phyloP scores from a whole-genome alignment of 2,888 invertebrate species.

The Stictocephala bisonia region DNA sequence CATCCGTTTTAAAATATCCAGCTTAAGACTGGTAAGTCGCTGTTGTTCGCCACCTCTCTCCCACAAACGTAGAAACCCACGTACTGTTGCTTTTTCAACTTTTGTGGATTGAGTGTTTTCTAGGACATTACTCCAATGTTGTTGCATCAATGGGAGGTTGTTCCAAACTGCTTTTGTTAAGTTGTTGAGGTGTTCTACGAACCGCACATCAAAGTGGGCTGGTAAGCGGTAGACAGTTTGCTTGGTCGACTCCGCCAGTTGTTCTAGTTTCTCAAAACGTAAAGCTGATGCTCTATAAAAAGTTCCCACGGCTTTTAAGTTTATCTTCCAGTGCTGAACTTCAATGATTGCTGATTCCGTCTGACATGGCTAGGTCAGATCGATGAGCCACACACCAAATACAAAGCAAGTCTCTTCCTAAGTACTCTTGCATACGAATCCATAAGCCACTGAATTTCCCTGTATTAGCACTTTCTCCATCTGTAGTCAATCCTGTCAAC shows the following conservation, averaged over 20 bases:
- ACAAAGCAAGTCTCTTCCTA: slow-evolving; percentile 43
- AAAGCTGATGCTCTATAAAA: slow-evolving; percentile 45
- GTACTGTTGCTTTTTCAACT: slow-evolving; percentile 42
- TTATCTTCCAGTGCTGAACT: slow-evolving; percentile 43
- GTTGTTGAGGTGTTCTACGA: slow-evolving; percentile 43
- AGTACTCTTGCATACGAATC: slow-evolving; percentile 41
- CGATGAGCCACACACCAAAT: slow-evolving; percentile 45
- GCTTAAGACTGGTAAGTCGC: slow-evolving; percentile 30
- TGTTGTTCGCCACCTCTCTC: slow-evolving; percentile 26
- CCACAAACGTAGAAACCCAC: slow-evolving; percentile 42
- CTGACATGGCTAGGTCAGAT: slow-evolving; percentile 41
- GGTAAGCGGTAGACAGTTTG: slow-evolving; percentile 34
- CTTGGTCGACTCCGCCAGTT: slow-evolving; percentile 25
- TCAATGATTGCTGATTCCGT: slow-evolving; percentile 37
- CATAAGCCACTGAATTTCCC: slow-evolving; percentile 43
- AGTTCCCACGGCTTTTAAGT: slow-evolving; percentile 41
- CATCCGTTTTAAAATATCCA: slow-evolving; percentile 32
- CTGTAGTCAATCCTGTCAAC: slow-evolving; percentile 45
- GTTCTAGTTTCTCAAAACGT: slow-evolving; percentile 23
- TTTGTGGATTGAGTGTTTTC: slow-evolving; percentile 33
- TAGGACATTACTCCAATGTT: slow-evolving; percentile 3
- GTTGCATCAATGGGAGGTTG: slow-evolving; percentile 42
- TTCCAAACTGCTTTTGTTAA: slow-evolving; percentile 46
- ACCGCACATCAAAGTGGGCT: slow-evolving; percentile 43
- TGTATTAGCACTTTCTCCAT: slow-evolving; percentile 48